These are phyloP conservation scores for Stigmatopora nigra DNA, from an alignment of 2,113 vertebrate genomes.

Conservation along the genomic window DNA sequence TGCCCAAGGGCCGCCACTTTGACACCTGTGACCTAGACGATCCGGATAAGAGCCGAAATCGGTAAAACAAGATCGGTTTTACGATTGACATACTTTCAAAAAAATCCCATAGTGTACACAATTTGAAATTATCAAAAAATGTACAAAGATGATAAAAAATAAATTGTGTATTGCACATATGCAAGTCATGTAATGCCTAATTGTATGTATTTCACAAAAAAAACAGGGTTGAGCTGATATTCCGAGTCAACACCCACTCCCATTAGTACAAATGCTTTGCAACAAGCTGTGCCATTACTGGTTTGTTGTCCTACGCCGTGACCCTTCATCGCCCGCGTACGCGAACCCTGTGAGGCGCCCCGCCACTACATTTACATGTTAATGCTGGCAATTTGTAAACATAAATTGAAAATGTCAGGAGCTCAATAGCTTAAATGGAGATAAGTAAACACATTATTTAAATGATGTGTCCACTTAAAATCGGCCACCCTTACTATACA, in stretches of 20 bases:
- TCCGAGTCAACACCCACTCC: conserved; percentile 25
- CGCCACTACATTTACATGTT: conserved; percentile 63
- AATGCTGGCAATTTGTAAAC: conserved; percentile 71
- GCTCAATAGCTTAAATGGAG: conserved; percentile 69
- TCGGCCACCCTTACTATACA: conserved; percentile 50
- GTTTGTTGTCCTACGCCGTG: conserved; percentile 52
- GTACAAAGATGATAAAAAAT: too few relatives aligned
- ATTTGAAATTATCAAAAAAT: too few relatives aligned
- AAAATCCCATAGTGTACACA: too few relatives aligned
- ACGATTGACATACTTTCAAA: too few relatives aligned
- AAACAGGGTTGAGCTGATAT: conserved; percentile 13
- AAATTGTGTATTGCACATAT: too few relatives aligned
- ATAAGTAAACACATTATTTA: conserved; percentile 68
- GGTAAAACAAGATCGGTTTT: too few relatives aligned
- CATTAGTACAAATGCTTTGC: conserved; percentile 42
- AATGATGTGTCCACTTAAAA: conserved; percentile 60
- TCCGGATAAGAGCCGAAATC: too few relatives aligned
- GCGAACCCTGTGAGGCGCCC: conserved; percentile 57
- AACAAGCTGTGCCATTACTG: conserved; percentile 54
- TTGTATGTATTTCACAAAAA: background rate
- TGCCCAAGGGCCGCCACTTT: too few relatives aligned
- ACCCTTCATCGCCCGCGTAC: conserved; percentile 56
- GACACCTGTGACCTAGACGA: too few relatives aligned
- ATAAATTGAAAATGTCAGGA: conserved; percentile 72
- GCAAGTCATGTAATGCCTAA: background rate